phyloP scores from a whole-genome alignment of 2,888 invertebrate species.

The Nasonovia ribisnigri region DNA sequence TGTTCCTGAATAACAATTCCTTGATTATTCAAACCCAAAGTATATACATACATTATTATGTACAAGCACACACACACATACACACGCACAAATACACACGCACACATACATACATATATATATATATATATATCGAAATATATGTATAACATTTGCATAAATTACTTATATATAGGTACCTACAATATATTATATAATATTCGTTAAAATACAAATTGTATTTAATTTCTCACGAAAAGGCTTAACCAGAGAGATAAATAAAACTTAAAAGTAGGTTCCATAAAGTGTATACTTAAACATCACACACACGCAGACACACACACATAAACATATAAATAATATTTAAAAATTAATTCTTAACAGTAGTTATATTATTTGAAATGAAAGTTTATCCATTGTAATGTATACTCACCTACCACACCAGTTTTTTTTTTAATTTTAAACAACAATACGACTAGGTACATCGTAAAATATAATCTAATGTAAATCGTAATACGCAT shows the following conservation, averaged over 20 bases:
- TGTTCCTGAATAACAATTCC: constrained; percentile 25
- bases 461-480: background rate
- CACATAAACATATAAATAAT: background rate
- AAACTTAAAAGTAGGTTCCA: background rate
- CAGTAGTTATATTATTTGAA: background rate
- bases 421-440: background rate
- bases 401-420: background rate
- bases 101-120: background rate
- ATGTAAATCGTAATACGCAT: background rate
- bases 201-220: background rate
- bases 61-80: background rate
- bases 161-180: background rate
- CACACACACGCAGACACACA: background rate
- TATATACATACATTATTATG: background rate
- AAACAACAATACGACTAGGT: background rate
- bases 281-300: background rate
- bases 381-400: background rate
- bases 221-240: background rate
- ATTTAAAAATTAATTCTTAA: background rate
- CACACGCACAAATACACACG: background rate
- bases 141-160: constrained; percentile 1
- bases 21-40: background rate
- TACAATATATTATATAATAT: background rate
- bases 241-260: background rate
- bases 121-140: background rate